Evolutionary conservation across 1,140 invertebrate species (phyloP), one percentile per base, ranked within the genome.

Genomic region (Zaprionus camerounensis): DNA sequence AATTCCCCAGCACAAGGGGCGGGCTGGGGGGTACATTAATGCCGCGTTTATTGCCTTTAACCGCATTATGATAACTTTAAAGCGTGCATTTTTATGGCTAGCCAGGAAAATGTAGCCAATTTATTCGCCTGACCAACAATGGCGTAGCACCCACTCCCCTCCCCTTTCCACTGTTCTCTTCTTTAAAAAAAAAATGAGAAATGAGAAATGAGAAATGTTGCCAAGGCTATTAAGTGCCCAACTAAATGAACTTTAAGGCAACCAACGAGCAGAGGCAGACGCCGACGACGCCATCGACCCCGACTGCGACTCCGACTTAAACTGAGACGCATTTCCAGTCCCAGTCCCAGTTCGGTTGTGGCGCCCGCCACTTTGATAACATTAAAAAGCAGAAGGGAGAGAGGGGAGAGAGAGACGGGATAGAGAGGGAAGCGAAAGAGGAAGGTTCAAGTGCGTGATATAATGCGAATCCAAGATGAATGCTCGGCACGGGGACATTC

Each of bases 231-330:
- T 92, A 88, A 92, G 82, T 91, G 85, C 66, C 82, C 71, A 86
- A 82, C 84, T 90, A 92, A 92, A 92, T 92, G 88, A 91, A 92
- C 85, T 92, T 91, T 84, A 88, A 90, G 85, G 82, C 84, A 71
- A 55, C 79, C 44, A 22, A 22, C 22, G 22, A 22, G 22, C 22
- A 28, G 7, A 7, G 26, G 26, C 65, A 15, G 9, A 24, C 56
- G 17, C 46, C 20, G n/a, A 46, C 41, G 38, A 15, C 36, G 36
- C 36, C 36, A 38, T 5, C 15, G 15, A 44, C 15, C 41, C 41
- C 41, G 15, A 44, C 15, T 6, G 5, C 15, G n/a, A 7, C 15
- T 17, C 20, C 7, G 20, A 17, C 15, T n/a, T 1, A 11, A 44
- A 12, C 28, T 24, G 31, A 34, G 7, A 7, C 28, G 28, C 28